Base-by-base conservation (phyloP, 64 coral and sea anemone species). In the Platygyra sinensis region DNA sequence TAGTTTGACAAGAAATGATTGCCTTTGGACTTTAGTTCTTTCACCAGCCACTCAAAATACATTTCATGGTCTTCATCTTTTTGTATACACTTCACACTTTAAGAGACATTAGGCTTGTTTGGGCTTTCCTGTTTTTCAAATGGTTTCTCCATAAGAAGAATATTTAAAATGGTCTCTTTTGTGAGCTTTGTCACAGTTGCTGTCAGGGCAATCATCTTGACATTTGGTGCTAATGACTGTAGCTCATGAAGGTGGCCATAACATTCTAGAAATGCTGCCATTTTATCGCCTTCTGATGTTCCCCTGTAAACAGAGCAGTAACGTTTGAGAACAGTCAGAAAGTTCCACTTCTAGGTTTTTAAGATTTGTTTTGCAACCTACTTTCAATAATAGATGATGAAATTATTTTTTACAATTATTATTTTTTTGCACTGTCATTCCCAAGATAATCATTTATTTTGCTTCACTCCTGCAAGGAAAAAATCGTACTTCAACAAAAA, bases 91-190 rank as follows among this genome's bases (percentile, higher is more conserved):
- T n/a, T n/a, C n/a, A n/a, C n/a, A n/a, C n/a, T n/a, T n/a, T n/a
- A n/a, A n/a, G n/a, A n/a, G n/a, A 95, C 3, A 71, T 91, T 91
- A 76, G 28, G 75, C 79, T 95, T 95, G 30, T 95, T 90, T 64
- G 93, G 82, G 24, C 93, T 88, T 71, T 91, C 93, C 75, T 95
- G 87, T n/a, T 88, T 83, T 22, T 91, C 93, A 59, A 75, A 49
- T n/a, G 74, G 76, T n/a, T 92, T 85, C 15, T 95, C 80, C 86
- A 89, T 95, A 15, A 72, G 27, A 0, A 87, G 75, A 60, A 93
- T 24, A 33, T 52, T 80, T 14, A 80, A 49, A 30, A 93, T 80
- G 7, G 83, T 87, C 8, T 87, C 75, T 52, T 67, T 93, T 0
- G 76, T 87, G 28, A 80, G 49, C 8, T 67, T 79, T 15, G 83